Evolutionary conservation across 2,888 invertebrate genomes (phyloP).

Genomic region (Pollenia angustigena): DNA sequence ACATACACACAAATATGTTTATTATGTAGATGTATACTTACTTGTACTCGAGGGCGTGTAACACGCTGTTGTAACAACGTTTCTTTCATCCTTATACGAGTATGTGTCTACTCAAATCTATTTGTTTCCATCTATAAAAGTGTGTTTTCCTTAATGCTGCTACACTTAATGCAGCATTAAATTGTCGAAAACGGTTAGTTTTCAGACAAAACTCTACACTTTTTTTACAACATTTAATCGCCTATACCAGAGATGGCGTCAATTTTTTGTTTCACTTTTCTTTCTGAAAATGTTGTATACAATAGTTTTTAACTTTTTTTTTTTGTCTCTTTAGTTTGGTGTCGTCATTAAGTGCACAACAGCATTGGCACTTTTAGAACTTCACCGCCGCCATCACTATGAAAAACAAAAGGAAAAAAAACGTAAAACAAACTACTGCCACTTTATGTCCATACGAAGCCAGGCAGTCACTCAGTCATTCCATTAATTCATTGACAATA

Average conservation of each 20-base stretch:
- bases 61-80: slow-evolving; percentile 48
- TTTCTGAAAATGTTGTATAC: slow-evolving; percentile 38
- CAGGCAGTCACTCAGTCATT: background rate
- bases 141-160: slow-evolving; percentile 43
- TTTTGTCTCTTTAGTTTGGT: slow-evolving; percentile 39
- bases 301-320: slow-evolving; percentile 27
- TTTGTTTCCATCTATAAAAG: slow-evolving; percentile 20
- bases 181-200: slow-evolving; percentile 57
- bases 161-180: slow-evolving; percentile 60
- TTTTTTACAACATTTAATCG: slow-evolving; percentile 45
- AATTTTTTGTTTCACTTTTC: slow-evolving; percentile 38
- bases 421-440: slow-evolving; percentile 7
- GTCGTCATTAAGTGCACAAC: slow-evolving; percentile 70
- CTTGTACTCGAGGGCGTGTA: slow-evolving; percentile 55
- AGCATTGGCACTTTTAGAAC: slow-evolving; percentile 71
- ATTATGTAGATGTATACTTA: background rate
- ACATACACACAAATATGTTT: background rate
- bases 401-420: slow-evolving; percentile 15
- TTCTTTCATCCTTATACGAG: slow-evolving; percentile 2
- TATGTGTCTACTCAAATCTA: background rate
- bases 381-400: slow-evolving; percentile 58
- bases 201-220: slow-evolving; percentile 50
- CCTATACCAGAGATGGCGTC: slow-evolving; percentile 64
- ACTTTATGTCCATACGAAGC: background rate
- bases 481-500: slow-evolving; percentile 38